A percentile compares a stretch with the other conserved stretches of the same genome.
Conservation (phyloP, 2,113 vertebrate species). For the Circaetus cinerascens region DNA sequence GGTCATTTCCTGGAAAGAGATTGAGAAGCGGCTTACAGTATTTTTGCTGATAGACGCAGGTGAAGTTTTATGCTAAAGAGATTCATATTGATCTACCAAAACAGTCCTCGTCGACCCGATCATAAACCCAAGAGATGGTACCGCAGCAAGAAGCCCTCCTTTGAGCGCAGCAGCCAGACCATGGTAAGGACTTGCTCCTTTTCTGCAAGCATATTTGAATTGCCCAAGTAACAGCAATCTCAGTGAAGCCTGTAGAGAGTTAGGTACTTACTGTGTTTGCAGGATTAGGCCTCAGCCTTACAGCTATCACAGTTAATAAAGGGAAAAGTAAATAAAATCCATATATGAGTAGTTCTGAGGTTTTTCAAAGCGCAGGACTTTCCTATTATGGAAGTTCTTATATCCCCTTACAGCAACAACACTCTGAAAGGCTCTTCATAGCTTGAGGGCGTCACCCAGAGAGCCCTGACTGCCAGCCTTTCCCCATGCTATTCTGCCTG, state of each 20-base stretch:
- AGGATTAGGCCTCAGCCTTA: neutral
- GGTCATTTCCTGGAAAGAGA: constrained; percentile 88
- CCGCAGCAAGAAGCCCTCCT: neutral
- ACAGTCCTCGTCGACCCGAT: fast-evolving
- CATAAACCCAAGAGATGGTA: fast-evolving
- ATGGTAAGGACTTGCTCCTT: neutral
- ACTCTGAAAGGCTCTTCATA: neutral
- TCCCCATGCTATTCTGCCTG: neutral
- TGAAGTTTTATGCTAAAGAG: neutral
- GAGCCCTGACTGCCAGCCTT: neutral
- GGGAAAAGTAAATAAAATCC: neutral
- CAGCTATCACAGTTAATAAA: neutral
- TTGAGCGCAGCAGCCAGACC: neutral
- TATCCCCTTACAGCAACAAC: neutral
- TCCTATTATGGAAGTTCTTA: neutral
- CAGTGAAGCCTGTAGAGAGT: neutral
- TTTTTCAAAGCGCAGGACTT: neutral
- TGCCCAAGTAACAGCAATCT: neutral
- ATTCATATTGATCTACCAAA: neutral
- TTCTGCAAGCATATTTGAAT: neutral
- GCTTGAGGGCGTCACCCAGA: neutral
- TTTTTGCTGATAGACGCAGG: neutral
- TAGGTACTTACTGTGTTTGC: neutral
- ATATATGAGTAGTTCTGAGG: neutral
- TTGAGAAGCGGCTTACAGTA: neutral